A percentile compares a stretch with the other conserved stretches of the same genome.
Evolutionary conservation across 2,888 invertebrate genomes (phyloP).

Genomic region (Diaperis boleti): DNA sequence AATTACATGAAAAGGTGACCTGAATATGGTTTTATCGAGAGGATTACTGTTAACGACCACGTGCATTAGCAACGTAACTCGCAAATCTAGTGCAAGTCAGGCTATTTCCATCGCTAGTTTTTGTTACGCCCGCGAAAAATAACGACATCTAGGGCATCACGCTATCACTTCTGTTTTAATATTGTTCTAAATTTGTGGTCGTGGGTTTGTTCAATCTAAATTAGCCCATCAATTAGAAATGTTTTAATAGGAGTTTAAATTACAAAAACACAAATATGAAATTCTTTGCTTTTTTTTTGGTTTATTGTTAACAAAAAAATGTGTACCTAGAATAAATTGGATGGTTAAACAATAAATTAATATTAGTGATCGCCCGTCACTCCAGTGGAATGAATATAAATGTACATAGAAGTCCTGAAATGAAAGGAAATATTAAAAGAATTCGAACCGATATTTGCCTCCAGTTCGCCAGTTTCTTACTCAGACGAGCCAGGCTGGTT

Average conservation of each 20-base stretch:
- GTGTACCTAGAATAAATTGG: no score
- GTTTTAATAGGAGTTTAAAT: no score
- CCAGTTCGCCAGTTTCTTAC: no score
- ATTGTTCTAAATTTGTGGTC: background rate
- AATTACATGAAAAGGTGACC: conserved; percentile 39
- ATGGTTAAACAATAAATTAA: no score
- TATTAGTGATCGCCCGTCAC: no score
- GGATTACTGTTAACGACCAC: conserved; percentile 32
- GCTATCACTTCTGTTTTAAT: background rate
- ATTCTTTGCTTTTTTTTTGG: background rate
- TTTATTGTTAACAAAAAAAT: no score
- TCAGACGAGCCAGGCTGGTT: no score
- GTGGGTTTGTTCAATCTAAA: background rate
- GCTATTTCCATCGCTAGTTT: background rate
- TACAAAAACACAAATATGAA: background rate
- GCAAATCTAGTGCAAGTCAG: conserved; percentile 33
- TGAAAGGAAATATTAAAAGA: no score
- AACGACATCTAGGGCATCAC: conserved; percentile 6
- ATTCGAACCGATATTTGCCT: no score
- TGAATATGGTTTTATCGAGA: conserved; percentile 32
- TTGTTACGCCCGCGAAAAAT: conserved; percentile 5
- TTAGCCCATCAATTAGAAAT: background rate
- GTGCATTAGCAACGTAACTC: conserved; percentile 35
- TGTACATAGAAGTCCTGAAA: no score
- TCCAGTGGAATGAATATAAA: no score